Evolutionary conservation across 1,140 invertebrate genomes (phyloP).

Genomic region (Danaus melanippus): DNA sequence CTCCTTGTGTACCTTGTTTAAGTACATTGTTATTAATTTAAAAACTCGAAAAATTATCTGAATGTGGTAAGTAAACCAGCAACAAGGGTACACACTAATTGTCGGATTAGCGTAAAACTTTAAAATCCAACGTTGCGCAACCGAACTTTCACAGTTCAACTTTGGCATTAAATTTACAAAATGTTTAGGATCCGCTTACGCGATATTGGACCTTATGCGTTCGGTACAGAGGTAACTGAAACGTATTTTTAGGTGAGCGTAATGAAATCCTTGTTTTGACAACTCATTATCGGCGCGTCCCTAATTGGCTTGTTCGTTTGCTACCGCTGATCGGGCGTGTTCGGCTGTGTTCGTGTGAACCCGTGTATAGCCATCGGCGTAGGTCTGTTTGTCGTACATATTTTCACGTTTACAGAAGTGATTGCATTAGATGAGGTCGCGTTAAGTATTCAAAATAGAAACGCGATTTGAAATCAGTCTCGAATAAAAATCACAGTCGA

Average conservation of each 20-base stretch:
- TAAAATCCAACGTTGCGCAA: constrained; percentile 47
- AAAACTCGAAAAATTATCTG: no score
- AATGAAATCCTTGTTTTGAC: constrained; percentile 57
- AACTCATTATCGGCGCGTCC: constrained; percentile 60
- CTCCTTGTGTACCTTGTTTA: no score
- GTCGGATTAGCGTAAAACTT: constrained; percentile 55
- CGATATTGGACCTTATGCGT: constrained; percentile 27
- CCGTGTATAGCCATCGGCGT: constrained; percentile 17
- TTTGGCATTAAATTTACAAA: constrained; percentile 51
- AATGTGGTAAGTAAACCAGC: no score
- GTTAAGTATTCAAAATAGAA: constrained; percentile 26
- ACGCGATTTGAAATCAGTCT: constrained; percentile 1
- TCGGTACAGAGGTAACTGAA: constrained; percentile 6
- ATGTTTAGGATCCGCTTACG: constrained; percentile 4
- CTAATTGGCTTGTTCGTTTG: constrained; percentile 57
- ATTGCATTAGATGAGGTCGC: constrained; percentile 45
- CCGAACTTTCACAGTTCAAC: constrained; percentile 62
- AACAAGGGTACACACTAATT: constrained; percentile 43
- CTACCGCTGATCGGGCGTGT: constrained; percentile 25
- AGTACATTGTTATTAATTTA: no score
- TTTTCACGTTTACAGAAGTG: constrained; percentile 54
- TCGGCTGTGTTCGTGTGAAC: constrained; percentile 23
- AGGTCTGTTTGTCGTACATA: constrained; percentile 46
- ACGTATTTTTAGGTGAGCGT: constrained; percentile 12
- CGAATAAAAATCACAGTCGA: no score